Evolutionary conservation across 1,140 invertebrate species (phyloP), one percentile per base, ranked within the genome.

Genomic region (Heliconius nattereri): DNA sequence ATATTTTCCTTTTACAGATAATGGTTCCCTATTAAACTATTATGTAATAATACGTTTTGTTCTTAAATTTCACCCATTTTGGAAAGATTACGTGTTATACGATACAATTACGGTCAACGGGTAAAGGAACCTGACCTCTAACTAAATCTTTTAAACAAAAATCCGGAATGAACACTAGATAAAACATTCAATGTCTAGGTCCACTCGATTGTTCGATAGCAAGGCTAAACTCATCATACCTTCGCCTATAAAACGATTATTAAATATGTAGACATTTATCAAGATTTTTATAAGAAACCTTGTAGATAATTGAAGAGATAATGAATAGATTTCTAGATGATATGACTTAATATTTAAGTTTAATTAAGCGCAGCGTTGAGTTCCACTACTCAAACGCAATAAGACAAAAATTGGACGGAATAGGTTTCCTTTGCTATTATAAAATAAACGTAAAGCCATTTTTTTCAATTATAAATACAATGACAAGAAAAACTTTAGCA

Each of bases 161-260:
- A 6, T n/a, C 6, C 1, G 19, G 20, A 57, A n/a, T 9, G 54
- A 57, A 23, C 54, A 57, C 19, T 29, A 66, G 60, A 66, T 66
- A 66, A 37, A 20, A 71, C 19, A 37, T 71, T 71, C 35, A 71
- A 37, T 71, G 71, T 71, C 71, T 71, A 71, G 35, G 60, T 66
- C 60, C 26, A 29, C 60, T 66, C 26, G 23, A 29, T 29, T 66
- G 60, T 66, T 66, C 60, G n/a, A 66, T 7, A 26, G 23, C 60
- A 66, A 66, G 60, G 60, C 60, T 66, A 11, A 66, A 29, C 60
- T 29, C 60, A 66, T 66, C 60, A 66, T 23, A 66, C 79, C 76
- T 72, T 60, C 75, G 84, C 88, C 86, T 86, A 82, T 86, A 86
- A 91, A 90, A 91, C 85, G 86, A 88, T 90, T 90, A 90, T 91